Conservation (phyloP, 1,140 invertebrate species). For the Hypothenemus hampei region DNA sequence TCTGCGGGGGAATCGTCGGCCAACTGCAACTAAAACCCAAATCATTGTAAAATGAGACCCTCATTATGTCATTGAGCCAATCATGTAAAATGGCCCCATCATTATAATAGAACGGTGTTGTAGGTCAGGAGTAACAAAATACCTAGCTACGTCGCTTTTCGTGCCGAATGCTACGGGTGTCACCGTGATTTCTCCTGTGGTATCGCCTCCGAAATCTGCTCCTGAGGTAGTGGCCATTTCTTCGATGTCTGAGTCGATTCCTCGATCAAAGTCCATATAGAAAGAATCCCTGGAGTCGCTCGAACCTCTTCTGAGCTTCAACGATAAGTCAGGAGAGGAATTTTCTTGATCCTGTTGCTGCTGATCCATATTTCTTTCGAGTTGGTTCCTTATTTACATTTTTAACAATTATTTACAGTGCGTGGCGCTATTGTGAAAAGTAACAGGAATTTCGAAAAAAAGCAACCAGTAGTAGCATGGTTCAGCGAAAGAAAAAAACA, state of each 20-base stretch:
- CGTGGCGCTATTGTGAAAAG: background rate
- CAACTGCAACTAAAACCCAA: conserved; percentile 41
- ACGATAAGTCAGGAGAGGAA: conserved; percentile 76
- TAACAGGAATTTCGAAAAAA: background rate
- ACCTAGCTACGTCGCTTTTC: conserved; percentile 33
- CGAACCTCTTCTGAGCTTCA: conserved; percentile 73
- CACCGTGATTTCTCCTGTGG: conserved; percentile 48
- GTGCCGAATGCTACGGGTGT: conserved; percentile 49
- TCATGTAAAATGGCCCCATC: background rate
- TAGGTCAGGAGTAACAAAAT: conserved; percentile 2
- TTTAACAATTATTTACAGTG: background rate
- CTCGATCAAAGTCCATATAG: conserved; percentile 83
- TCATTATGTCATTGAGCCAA: conserved; percentile 12
- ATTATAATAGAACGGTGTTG: background rate
- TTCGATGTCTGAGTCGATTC: conserved; percentile 83
- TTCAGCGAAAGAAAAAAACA: background rate
- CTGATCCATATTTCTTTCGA: conserved; percentile 10
- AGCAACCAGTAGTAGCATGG: too few species aligned
- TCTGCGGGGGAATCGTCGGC: conserved; percentile 55
- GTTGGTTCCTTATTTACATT: background rate
- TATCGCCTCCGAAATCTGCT: conserved; percentile 38
- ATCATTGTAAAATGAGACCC: background rate
- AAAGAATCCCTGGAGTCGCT: conserved; percentile 81
- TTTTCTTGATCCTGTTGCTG: too few species aligned
- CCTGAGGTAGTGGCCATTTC: conserved; percentile 64